Base-by-base conservation (phyloP, 2,797 vertebrate genomes). In the Arctocebus calabarensis region DNA sequence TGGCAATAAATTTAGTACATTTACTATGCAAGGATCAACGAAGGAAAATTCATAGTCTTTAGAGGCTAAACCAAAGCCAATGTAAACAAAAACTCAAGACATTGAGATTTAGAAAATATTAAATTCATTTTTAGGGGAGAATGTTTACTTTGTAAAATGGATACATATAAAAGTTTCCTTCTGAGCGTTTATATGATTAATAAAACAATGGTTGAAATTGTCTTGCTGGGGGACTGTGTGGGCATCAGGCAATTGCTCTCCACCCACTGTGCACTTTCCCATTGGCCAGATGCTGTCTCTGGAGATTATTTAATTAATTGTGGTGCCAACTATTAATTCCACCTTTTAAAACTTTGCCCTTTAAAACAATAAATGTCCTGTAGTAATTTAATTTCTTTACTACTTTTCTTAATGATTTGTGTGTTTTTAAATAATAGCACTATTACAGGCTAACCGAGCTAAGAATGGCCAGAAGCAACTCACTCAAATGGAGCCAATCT, bases 281-380 rank as follows among this genome's bases (percentile, higher is more conserved):
- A 45, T 3, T 7, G 12, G 62, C 52, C n/a, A 37, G 84, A 78
- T 1, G 14, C 62, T 70, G 9, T 45, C 71, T 84, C 91, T 37
- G 45, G 73, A 74, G 27, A 90, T 71, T 70, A 93, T 43, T 86
- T 91, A 86, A 94, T 96, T 92, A 95, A 83, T 77, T 79, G 88
- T 64, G 22, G 57, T 84, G 29, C 73, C 55, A 62, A 73, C 59
- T 95, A 77, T 92, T 68, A 90, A 77, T 55, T 78, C 29, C 1
- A 75, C n/a, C 84, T 77, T 83, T 94, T 62, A 59, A 91, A 85
- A 59, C 84, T 68, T 81, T 79, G 70, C 13, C 91, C 86, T 94
- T 94, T 66, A 89, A 75, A 94, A 81, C 34, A 94, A 73, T 13
- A 68, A 48, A 73, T 68, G n/a, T 85, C 66, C 77, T 77, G 48